Percentiles rank a stretch among this genome's conserved stretches.
Evolutionary conservation across 2,797 vertebrate genomes (phyloP).

Genomic region (Syndactyla subalaris): DNA sequence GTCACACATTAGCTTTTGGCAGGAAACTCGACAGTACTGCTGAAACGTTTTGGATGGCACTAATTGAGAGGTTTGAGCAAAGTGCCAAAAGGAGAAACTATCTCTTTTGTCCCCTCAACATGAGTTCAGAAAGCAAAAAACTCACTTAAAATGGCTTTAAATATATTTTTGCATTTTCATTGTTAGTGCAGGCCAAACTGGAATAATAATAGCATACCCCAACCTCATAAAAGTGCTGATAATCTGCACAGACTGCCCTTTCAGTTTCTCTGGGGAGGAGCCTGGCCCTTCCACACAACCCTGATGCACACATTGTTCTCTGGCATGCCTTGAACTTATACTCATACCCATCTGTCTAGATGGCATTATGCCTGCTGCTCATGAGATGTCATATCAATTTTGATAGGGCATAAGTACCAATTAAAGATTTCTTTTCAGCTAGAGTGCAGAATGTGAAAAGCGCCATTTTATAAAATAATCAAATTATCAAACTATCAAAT

Average conservation of each 20-base stretch:
- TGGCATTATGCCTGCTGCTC: slow-evolving; percentile 67
- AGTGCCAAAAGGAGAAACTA: slow-evolving; percentile 17
- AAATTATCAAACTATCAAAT: not conserved
- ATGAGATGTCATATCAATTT: slow-evolving; percentile 43
- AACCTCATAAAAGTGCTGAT: not conserved
- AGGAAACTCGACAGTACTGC: not conserved
- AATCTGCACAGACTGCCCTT: slow-evolving; percentile 30
- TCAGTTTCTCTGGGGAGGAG: slow-evolving; percentile 42
- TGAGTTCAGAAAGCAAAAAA: slow-evolving; percentile 30
- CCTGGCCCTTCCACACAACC: slow-evolving; percentile 10
- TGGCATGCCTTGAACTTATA: slow-evolving; percentile 51
- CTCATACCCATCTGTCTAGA: slow-evolving; percentile 70
- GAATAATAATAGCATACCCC: not conserved
- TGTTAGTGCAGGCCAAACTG: not conserved
- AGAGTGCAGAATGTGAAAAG: not conserved
- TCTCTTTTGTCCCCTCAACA: not conserved
- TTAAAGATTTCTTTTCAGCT: slow-evolving; percentile 47
- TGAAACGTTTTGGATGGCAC: slow-evolving; percentile 38
- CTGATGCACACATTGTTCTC: slow-evolving; percentile 16
- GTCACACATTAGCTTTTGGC: slow-evolving; percentile 43
- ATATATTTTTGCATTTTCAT: not conserved
- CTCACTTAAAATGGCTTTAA: not conserved
- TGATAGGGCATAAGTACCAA: slow-evolving; percentile 32
- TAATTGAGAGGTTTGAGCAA: slow-evolving; percentile 18
- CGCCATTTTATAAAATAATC: not conserved